Base-by-base conservation (phyloP, 2,888 invertebrate genomes). In the Xylocampa areola region DNA sequence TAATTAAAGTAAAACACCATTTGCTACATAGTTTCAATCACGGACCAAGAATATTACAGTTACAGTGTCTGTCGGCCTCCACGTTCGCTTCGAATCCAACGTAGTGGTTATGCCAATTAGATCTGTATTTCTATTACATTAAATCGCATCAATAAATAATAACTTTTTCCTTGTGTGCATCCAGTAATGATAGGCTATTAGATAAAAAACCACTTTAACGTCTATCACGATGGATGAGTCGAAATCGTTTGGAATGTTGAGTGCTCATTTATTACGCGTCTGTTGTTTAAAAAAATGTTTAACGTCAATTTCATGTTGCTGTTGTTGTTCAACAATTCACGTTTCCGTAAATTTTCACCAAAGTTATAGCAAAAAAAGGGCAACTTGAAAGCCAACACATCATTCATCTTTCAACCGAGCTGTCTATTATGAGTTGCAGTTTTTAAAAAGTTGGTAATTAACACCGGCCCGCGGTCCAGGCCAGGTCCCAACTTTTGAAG, bases 401-500 rank as follows among this genome's bases (percentile, higher is more conserved):
- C 92, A 94, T 93, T 92, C 91, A 93, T 93, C 89, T 90, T 89
- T 88, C 88, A 82, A 77, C 87, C 83, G 76, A 80, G 82, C 91
- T 92, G 91, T 93, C 93, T 88, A 92, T 92, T 92, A 92, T 94
- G 92, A 94, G 89, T 91, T 92, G 92, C 92, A 91, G 86, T 93
- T 92, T 92, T 89, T 75, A 84, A 90, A 82, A 93, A 94, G 91
- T 92, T 94, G 80, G 84, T 94, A 93, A 94, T 94, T 93, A 93
- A 92, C 93, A 91, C 85, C 80, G 79, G 81, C 74, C 83, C 82
- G 84, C 81, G 79, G 86, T 84, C 86, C 84, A 82, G 78, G 82
- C 78, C 86, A 87, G 87, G 86, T 84, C 81, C 82, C 79, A 88
- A 91, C 89, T 93, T 92, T 75, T 85, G 86, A 87, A 93, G 88